These are phyloP conservation scores for Hypocryptadius cinnamomeus DNA, from an alignment of 2,113 vertebrate genomes.

Conservation along the genomic window DNA sequence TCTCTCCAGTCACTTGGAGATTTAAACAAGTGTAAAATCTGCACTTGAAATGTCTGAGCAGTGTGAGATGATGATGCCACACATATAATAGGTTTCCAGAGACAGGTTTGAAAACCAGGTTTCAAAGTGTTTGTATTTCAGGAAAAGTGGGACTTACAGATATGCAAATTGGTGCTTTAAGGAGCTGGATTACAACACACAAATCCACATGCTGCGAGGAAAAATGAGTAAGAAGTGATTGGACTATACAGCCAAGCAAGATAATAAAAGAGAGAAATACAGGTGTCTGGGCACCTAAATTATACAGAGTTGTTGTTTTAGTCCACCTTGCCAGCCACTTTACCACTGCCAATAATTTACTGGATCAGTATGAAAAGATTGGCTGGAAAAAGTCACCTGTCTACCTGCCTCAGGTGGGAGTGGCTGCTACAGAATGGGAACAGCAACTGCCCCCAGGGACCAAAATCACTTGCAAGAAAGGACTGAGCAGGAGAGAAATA, in stretches of 20 bases:
- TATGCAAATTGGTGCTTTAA: background rate
- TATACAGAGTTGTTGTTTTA: background rate
- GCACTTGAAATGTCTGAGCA: background rate
- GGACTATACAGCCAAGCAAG: background rate
- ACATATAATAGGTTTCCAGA: background rate
- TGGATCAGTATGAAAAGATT: background rate
- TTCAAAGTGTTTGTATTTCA: background rate
- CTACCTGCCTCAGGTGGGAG: background rate
- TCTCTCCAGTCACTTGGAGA: background rate
- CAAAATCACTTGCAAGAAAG: background rate
- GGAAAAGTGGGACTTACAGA: background rate
- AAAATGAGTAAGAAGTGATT: background rate
- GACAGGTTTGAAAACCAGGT: background rate
- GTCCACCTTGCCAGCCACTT: background rate
- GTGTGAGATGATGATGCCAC: background rate
- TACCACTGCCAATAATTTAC: background rate
- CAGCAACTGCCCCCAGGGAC: background rate
- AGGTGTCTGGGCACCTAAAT: background rate
- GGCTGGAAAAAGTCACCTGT: background rate
- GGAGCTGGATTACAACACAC: background rate
- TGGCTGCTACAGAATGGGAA: background rate
- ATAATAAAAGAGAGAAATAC: background rate
- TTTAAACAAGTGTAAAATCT: background rate
- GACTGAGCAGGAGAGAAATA: background rate
- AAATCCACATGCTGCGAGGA: background rate